Evolutionary conservation across 2,888 invertebrate genomes (phyloP).

Genomic region (Myathropa florea): DNA sequence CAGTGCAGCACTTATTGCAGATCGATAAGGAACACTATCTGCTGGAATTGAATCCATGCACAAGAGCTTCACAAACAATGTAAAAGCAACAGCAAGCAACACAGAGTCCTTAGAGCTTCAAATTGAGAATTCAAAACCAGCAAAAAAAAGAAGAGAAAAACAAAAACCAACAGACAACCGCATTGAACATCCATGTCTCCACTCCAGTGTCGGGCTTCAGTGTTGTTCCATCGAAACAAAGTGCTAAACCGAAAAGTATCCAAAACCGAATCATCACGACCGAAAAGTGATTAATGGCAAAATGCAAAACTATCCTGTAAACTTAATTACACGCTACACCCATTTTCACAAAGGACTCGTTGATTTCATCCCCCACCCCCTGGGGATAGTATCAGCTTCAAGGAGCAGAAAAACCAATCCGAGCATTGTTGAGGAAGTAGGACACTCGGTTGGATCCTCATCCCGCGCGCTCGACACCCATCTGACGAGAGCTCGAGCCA

Average conservation of each 20-base stretch:
- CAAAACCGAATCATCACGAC: conserved; percentile 39
- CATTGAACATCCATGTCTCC: not conserved
- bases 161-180: not conserved
- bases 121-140: not conserved
- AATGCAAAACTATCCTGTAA: conserved; percentile 61
- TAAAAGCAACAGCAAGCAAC: not conserved
- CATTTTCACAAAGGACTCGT: conserved; percentile 9
- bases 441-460: not conserved
- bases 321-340: conserved; percentile 50
- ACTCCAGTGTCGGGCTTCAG: not conserved
- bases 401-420: conserved; percentile 8
- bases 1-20: not conserved
- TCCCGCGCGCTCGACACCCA: not conserved
- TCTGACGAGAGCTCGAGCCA: not conserved
- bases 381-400: conserved; percentile 10
- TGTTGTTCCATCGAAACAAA: not conserved
- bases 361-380: not conserved
- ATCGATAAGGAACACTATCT: not conserved
- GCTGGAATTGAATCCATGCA: not conserved
- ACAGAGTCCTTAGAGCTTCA: not conserved
- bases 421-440: not conserved
- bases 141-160: not conserved
- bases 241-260: not conserved
- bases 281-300: conserved; percentile 34
- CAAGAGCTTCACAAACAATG: not conserved